Percentiles rank a stretch among this genome's conserved stretches.
Evolutionary conservation across 2,113 vertebrate genomes (phyloP).

Genomic region (Cygnus atratus): DNA sequence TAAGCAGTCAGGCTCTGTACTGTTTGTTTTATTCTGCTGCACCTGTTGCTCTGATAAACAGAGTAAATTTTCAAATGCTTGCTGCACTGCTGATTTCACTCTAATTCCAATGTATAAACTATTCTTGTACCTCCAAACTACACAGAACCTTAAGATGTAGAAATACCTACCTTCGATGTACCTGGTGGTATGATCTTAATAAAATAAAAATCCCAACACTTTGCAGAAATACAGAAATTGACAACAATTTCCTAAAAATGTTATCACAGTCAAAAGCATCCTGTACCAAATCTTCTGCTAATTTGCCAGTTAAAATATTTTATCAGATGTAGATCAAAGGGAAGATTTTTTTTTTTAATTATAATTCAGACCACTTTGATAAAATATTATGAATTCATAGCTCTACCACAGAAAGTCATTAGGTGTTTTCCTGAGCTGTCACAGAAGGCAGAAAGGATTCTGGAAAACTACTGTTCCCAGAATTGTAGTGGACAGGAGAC

Average conservation of each 20-base stretch:
- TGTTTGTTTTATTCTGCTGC: not conserved
- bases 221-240: not conserved
- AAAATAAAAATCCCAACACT: not conserved
- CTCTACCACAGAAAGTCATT: not conserved
- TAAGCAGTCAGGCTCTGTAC: not conserved
- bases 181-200: not conserved
- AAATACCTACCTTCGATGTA: not conserved
- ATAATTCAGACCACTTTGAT: not conserved
- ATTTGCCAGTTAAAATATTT: not conserved
- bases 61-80: not conserved
- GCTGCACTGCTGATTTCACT: not conserved
- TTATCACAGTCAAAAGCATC: not conserved
- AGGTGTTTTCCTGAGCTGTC: not conserved
- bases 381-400: not conserved
- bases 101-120: not conserved
- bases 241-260: not conserved
- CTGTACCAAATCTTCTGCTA: not conserved
- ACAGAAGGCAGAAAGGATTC: not conserved
- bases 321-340: not conserved
- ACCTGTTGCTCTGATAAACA: not conserved
- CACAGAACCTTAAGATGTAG: not conserved
- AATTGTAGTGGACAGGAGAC: not conserved
- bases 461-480: not conserved
- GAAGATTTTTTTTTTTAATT: not conserved
- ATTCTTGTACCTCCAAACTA: not conserved